Base-by-base conservation (phyloP, 2,113 vertebrate species). In the Acrocephalus arundinaceus region DNA sequence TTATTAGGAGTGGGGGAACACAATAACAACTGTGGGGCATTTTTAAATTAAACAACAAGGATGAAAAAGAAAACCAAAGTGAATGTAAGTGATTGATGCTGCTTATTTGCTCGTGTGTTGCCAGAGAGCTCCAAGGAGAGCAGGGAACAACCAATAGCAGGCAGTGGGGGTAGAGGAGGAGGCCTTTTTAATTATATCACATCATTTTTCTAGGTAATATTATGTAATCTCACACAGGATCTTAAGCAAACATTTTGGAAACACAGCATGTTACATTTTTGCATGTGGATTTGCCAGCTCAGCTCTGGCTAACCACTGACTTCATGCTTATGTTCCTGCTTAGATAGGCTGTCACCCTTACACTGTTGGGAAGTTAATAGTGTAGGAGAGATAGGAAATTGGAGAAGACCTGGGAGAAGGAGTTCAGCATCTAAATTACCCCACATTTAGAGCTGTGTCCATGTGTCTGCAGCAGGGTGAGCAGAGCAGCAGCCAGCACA, bases 11-110 rank as follows among this genome's bases (percentile, higher is more conserved):
- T 6, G 1, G 17, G 58, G 37, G 33, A 90, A 65, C 55, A 82
- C 49, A 91, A 62, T 71, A 94, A 93, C 68, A 94, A 93, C 85
- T 96, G 92, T 84, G 90, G 49, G 86, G 70, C 75, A 88, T 96
- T 93, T 94, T 96, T 54, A 96, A 93, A 96, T 96, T 95, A 96
- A 95, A 94, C 55, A 83, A 52, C 70, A 81, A 88, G 61, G 43
- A 37, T 92, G 65, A 86, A 89, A 95, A 93, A 84, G 63, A 90
- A 88, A 95, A 81, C 37, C n/a, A 57, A 90, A 84, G 61, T 37
- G 75, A 61, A 61, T 54, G 41, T 30, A 92, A 88, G 92, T 90
- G 94, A 96, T 96, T 90, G 94, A 97, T 95, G 82, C 48, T 89
- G 31, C 65, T 89, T 96, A 92, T 96, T 96, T 96, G 80, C 54